Conservation (phyloP, 2,888 invertebrate species). For the Drosophila kuntzei region DNA sequence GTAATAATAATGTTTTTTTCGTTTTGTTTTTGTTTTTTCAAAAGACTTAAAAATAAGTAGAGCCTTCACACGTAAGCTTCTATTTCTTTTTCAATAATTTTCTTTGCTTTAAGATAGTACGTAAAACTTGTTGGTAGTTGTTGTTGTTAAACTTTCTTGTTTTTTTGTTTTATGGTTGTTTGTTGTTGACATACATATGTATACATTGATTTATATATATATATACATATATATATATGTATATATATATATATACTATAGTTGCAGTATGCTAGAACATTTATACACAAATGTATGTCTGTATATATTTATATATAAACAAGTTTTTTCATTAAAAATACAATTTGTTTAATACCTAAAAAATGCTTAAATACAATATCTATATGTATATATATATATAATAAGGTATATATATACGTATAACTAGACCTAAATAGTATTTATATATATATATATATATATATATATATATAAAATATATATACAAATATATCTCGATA, state of each 20-base stretch:
- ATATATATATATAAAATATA: constrained; percentile 25
- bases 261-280: constrained; percentile 31
- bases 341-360: constrained; percentile 76
- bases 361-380: constrained; percentile 78
- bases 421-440: constrained; percentile 43
- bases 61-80: constrained; percentile 55
- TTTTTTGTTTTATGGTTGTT: constrained; percentile 31
- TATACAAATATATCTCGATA: constrained; percentile 32
- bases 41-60: constrained; percentile 62
- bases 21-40: constrained; percentile 51
- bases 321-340: constrained; percentile 68
- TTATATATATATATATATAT: constrained; percentile 32
- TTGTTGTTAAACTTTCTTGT: constrained; percentile 21
- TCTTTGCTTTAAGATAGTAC: constrained; percentile 32
- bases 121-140: constrained; percentile 36
- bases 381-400: constrained; percentile 61
- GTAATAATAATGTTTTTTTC: constrained; percentile 57
- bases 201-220: constrained; percentile 6
- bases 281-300: constrained; percentile 29
- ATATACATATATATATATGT: constrained; percentile 4
- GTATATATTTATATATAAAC: constrained; percentile 43
- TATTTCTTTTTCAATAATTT: constrained; percentile 24
- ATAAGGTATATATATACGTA: constrained; percentile 33
- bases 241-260: neutral
- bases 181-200: constrained; percentile 21